These are phyloP conservation scores for Beaufortia kweichowensis DNA, from an alignment of 2,113 vertebrate species.

Conservation along the genomic window DNA sequence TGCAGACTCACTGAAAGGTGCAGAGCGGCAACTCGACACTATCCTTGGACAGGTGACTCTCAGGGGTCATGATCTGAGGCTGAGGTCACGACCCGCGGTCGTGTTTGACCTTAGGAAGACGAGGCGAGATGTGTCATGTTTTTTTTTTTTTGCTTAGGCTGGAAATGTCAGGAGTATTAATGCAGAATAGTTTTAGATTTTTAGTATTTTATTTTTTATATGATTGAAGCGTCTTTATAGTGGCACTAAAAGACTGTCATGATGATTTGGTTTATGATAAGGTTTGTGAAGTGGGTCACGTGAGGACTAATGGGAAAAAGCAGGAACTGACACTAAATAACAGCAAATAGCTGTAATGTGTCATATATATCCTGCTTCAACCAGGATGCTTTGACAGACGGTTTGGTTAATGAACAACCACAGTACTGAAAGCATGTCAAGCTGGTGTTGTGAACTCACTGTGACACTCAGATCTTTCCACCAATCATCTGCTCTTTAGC, in stretches of 20 bases:
- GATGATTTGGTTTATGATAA: neutral
- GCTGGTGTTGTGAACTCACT: neutral
- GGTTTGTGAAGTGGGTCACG: neutral
- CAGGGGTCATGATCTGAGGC: neutral
- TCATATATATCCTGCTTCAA: neutral
- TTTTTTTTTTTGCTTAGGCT: constrained; percentile 8
- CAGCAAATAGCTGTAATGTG: neutral
- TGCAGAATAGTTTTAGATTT: no score
- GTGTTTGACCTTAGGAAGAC: constrained; percentile 4
- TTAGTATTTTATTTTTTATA: no score
- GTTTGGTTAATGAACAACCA: constrained; percentile 23
- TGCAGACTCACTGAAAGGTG: neutral
- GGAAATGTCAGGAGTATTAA: neutral
- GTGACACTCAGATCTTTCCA: neutral
- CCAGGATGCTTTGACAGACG: neutral
- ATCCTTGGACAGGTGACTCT: neutral
- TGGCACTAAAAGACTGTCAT: neutral
- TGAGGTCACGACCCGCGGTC: neutral
- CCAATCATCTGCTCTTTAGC: neutral
- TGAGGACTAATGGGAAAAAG: neutral
- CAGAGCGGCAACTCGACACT: constrained; percentile 34
- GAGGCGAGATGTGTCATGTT: constrained; percentile 9
- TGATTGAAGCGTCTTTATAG: no score
- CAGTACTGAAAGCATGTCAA: neutral
- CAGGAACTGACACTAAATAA: neutral